Conservation (phyloP, 2,113 vertebrate genomes). For the Aythya baeri region DNA sequence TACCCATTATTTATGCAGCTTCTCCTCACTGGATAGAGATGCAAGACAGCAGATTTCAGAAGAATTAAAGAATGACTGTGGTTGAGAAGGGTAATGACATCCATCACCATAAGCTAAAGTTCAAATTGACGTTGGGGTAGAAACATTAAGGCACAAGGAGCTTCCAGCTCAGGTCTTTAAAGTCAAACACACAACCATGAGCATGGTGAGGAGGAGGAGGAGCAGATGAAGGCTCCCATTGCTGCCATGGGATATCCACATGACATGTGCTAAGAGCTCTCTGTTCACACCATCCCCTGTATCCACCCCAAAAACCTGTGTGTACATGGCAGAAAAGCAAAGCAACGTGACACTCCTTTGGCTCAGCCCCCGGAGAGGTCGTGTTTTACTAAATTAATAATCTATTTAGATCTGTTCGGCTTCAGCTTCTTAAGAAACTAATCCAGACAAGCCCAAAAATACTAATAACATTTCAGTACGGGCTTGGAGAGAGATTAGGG, state of each 20-base stretch:
- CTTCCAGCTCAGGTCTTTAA: not conserved
- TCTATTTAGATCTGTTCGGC: slow-evolving; percentile 52
- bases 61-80: not conserved
- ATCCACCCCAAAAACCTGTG: not conserved
- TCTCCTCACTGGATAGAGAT: not conserved
- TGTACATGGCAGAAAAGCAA: not conserved
- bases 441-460: slow-evolving; percentile 36
- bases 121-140: not conserved
- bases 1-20: not conserved
- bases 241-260: not conserved
- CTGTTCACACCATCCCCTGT: not conserved
- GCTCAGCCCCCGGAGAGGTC: slow-evolving; percentile 13
- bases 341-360: not conserved
- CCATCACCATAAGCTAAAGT: not conserved
- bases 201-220: not conserved
- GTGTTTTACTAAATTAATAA: slow-evolving; percentile 66
- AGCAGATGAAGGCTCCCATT: not conserved
- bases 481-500: slow-evolving; percentile 59
- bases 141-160: not conserved
- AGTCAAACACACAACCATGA: not conserved
- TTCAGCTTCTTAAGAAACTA: slow-evolving; percentile 62
- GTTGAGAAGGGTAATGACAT: not conserved
- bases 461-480: slow-evolving; percentile 31
- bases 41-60: not conserved
- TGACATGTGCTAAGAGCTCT: not conserved